Evolutionary conservation across 2,888 invertebrate genomes (phyloP).

Genomic region (Timema podura): DNA sequence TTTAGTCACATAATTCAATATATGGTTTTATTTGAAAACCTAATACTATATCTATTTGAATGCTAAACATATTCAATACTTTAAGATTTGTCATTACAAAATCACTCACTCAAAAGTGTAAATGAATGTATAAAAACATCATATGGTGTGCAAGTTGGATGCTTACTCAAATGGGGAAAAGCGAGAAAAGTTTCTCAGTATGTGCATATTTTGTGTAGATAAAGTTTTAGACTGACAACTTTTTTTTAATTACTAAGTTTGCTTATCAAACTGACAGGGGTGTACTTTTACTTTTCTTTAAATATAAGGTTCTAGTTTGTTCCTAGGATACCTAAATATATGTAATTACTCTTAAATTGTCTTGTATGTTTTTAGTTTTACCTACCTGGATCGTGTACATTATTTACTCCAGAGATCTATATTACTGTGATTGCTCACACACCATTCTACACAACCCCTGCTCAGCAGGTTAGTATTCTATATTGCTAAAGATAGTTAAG

Average conservation of each 20-base stretch:
- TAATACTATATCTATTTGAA: too few relatives aligned
- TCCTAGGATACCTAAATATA: not conserved
- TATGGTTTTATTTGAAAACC: too few relatives aligned
- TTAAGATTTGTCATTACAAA: too few relatives aligned
- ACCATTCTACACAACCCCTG: conserved; percentile 65
- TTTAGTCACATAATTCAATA: too few relatives aligned
- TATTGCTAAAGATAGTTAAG: not conserved
- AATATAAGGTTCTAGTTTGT: not conserved
- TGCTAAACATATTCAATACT: too few relatives aligned
- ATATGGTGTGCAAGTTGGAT: too few relatives aligned
- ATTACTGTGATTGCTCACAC: conserved; percentile 73
- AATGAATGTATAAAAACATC: not conserved
- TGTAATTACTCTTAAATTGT: not conserved
- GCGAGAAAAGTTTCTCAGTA: too few relatives aligned
- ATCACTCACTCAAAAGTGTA: not conserved
- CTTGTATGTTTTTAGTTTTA: conserved; percentile 53
- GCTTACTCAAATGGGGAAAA: too few relatives aligned
- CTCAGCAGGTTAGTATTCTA: conserved; percentile 55
- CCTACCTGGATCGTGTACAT: conserved; percentile 59
- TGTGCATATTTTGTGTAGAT: too few relatives aligned
- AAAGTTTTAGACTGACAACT: too few relatives aligned
- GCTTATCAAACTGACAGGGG: not conserved
- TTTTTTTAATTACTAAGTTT: too few relatives aligned
- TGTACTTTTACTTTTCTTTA: not conserved
- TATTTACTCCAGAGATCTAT: conserved; percentile 64